Evolutionary conservation across 2,888 invertebrate species (phyloP).

Genomic region (Synanthedon andrenaeformis): DNA sequence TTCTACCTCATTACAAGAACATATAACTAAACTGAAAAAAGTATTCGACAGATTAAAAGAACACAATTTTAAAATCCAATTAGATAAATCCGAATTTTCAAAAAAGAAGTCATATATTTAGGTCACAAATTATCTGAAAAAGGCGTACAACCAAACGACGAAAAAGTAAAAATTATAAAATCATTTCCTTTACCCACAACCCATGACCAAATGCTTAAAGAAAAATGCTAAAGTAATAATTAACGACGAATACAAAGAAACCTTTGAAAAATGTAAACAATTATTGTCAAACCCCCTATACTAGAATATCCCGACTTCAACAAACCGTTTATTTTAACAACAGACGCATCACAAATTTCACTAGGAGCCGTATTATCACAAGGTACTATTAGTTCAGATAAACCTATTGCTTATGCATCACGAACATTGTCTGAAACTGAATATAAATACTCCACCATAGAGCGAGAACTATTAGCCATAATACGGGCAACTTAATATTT

Average conservation of each 20-base stretch:
- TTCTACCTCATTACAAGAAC: slow-evolving; percentile 13
- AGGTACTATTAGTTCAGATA: slow-evolving; percentile 15
- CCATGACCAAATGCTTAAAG: slow-evolving; percentile 15
- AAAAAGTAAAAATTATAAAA: slow-evolving; percentile 14
- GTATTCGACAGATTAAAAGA: slow-evolving; percentile 14
- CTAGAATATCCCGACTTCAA: slow-evolving; percentile 30
- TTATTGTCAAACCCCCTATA: slow-evolving; percentile 20
- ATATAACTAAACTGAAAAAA: slow-evolving; percentile 11
- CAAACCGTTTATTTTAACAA: slow-evolving; percentile 16
- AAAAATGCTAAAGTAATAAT: slow-evolving; percentile 8
- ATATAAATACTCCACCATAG: slow-evolving; percentile 16
- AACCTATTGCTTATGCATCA: slow-evolving; percentile 16
- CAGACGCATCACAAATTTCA: slow-evolving; percentile 18
- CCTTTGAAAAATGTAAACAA: slow-evolving; percentile 17
- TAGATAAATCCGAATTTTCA: slow-evolving; percentile 13
- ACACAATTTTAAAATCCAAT: slow-evolving; percentile 5
- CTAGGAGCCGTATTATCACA: slow-evolving; percentile 19
- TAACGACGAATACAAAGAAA: slow-evolving; percentile 6
- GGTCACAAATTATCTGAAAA: slow-evolving; percentile 11
- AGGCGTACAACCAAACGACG: slow-evolving; percentile 15
- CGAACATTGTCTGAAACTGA: slow-evolving; percentile 16
- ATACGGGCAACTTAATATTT: slow-evolving; percentile 30
- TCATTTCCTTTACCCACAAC: slow-evolving; percentile 15
- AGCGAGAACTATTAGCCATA: slow-evolving; percentile 29
- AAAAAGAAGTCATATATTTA: slow-evolving; percentile 9